Percentiles rank a stretch among this genome's conserved stretches.
These are phyloP conservation scores for Synergus itoensis DNA, from an alignment of 2,888 invertebrate species.

Conservation along the genomic window DNA sequence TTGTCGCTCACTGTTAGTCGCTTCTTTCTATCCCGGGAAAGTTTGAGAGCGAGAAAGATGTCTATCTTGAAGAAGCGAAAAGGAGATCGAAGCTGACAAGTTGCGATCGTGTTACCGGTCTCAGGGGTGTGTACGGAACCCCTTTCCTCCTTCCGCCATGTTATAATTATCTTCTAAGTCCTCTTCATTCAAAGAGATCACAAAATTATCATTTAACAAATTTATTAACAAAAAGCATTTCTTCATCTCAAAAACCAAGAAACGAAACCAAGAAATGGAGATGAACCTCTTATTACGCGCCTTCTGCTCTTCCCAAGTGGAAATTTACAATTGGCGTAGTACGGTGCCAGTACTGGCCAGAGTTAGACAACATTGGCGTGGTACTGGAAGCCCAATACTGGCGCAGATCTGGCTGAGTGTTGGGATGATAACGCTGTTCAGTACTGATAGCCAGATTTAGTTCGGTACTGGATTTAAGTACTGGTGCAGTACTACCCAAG, in stretches of 20 bases:
- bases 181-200: background rate
- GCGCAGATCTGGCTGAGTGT: no score
- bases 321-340: no score
- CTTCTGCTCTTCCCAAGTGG: background rate
- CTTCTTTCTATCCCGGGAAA: conserved; percentile 39
- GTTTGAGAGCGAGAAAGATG: conserved; percentile 32
- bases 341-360: no score
- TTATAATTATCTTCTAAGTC: conserved; percentile 10
- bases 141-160: conserved; percentile 6
- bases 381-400: no score
- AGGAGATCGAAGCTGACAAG: conserved; percentile 41
- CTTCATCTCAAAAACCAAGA: background rate
- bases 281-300: background rate
- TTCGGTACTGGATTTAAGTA: no score
- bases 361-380: no score
- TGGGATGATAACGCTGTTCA: no score
- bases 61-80: conserved; percentile 41
- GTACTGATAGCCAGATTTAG: no score
- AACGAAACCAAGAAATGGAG: background rate
- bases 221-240: no score
- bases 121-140: conserved; percentile 37
- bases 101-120: conserved; percentile 40
- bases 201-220: background rate
- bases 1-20: conserved; percentile 40
- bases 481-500: no score